These are phyloP conservation scores for Trialeurodes vaporariorum DNA, from an alignment of 1,140 invertebrate species.

Conservation along the genomic window DNA sequence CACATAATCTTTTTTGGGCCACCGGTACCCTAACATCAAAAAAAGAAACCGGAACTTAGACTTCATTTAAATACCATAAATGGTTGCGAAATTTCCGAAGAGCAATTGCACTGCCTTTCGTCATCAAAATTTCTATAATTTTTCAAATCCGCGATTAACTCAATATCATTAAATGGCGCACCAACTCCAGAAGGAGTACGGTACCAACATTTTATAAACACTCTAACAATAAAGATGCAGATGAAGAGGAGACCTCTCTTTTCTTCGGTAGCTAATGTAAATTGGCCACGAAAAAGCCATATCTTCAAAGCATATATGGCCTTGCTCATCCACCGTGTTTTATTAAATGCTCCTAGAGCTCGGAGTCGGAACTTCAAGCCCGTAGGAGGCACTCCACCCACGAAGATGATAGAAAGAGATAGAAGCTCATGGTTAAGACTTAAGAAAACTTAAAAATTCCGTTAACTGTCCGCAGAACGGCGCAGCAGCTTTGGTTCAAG, in stretches of 20 bases:
- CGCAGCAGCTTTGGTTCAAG: too few relatives aligned
- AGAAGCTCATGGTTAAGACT: too few relatives aligned
- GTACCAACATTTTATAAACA: constrained; percentile 28
- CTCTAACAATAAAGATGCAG: constrained; percentile 25
- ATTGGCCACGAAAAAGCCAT: constrained; percentile 21
- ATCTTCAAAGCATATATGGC: constrained; percentile 25
- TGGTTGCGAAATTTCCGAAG: constrained; percentile 25
- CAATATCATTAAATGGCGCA: constrained; percentile 26
- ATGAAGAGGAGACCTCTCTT: constrained; percentile 24
- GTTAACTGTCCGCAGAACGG: too few relatives aligned
- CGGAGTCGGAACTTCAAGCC: constrained; percentile 28
- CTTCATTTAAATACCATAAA: constrained; percentile 29
- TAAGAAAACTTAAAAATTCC: too few relatives aligned
- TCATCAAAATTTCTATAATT: constrained; percentile 9
- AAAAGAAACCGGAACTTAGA: constrained; percentile 26
- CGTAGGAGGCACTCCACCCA: constrained; percentile 23
- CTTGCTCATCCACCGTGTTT: constrained; percentile 10
- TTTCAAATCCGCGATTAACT: constrained; percentile 17
- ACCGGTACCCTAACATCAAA: constrained; percentile 27
- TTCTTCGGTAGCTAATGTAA: constrained; percentile 24
- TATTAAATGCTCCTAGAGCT: constrained; percentile 18
- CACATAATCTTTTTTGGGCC: constrained; percentile 6
- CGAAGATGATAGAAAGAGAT: constrained; percentile 33
- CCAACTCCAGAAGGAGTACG: constrained; percentile 18
- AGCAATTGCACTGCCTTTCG: constrained; percentile 16